phyloP scores from a whole-genome alignment of 2,888 invertebrate species.

The Clanis bilineata region DNA sequence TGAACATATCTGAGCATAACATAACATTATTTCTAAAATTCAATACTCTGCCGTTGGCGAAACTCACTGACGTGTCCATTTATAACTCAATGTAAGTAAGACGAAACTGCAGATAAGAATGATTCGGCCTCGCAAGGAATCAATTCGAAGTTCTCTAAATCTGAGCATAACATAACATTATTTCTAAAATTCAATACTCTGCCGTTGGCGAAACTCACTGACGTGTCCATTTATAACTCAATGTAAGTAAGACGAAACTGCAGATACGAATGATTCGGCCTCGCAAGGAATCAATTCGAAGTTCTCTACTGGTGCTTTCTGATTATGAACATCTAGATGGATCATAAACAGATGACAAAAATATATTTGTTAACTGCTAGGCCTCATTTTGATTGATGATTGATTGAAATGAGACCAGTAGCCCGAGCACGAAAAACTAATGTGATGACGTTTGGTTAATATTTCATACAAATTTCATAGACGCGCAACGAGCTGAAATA shows the following conservation, averaged over 20 bases:
- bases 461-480: too few species aligned
- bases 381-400: too few species aligned
- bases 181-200: neutral
- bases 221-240: neutral
- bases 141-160: too few species aligned
- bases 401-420: too few species aligned
- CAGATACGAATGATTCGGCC: slow-evolving; percentile 15
- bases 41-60: neutral
- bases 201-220: neutral
- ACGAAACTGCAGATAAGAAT: too few species aligned
- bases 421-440: too few species aligned
- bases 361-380: too few species aligned
- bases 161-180: neutral
- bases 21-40: neutral
- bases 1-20: neutral
- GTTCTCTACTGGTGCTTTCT: neutral
- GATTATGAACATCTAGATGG: neutral
- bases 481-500: too few species aligned
- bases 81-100: slow-evolving; percentile 2
- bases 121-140: too few species aligned
- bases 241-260: slow-evolving; percentile 10
- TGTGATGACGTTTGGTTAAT: too few species aligned
- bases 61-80: neutral
- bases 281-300: slow-evolving; percentile 7
- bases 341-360: neutral